phyloP scores from a whole-genome alignment of 2,113 vertebrate genomes.

The Chionodraco myersi region DNA sequence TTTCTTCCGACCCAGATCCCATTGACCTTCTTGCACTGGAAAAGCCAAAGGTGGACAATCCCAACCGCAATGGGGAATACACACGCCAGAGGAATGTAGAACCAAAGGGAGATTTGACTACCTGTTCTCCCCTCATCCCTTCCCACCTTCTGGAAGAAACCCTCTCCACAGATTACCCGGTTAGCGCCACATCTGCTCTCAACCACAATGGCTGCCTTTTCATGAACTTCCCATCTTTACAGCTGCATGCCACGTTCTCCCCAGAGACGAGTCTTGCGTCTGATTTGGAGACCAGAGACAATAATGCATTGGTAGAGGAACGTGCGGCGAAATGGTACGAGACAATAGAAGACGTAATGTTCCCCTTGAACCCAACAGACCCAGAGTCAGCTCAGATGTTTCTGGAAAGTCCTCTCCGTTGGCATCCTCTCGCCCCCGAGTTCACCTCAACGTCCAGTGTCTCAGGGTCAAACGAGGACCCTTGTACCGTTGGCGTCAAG shows the following conservation, averaged over 20 bases:
- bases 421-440: background rate
- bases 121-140: background rate
- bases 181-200: too few relatives aligned
- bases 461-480: background rate
- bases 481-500: too few relatives aligned
- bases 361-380: background rate
- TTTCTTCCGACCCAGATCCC: constrained; percentile 60
- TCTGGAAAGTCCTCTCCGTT: background rate
- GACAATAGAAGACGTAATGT: background rate
- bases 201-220: background rate
- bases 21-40: background rate
- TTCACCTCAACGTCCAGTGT: too few relatives aligned
- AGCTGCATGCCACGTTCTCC: fast-evolving
- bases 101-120: fast-evolving
- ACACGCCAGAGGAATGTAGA: background rate
- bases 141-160: background rate
- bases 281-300: background rate
- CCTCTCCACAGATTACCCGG: background rate
- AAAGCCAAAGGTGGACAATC: constrained; percentile 18
- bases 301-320: too few relatives aligned
- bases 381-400: background rate
- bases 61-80: background rate
- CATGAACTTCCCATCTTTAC: background rate
- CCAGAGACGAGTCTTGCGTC: background rate
- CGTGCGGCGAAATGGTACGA: background rate